Evolutionary conservation across 2,113 vertebrate species (phyloP), one percentile per base, ranked within the genome.

Genomic region (Brevimyrus niger): DNA sequence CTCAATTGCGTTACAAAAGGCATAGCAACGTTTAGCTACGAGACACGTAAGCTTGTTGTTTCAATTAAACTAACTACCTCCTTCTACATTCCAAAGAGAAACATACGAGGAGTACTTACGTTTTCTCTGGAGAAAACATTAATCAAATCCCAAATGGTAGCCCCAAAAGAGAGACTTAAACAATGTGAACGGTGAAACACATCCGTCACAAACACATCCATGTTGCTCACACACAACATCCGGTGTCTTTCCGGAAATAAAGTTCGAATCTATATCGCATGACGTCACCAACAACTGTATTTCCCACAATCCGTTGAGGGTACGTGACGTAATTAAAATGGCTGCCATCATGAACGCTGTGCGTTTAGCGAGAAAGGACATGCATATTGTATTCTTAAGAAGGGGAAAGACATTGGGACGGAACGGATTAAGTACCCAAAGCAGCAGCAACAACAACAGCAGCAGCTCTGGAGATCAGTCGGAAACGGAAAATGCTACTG

Each of bases 171-270:
- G 15, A 96, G 91, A 4, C 23, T 65, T 1, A 84, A 11, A 42
- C 17, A 55, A 7, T 2, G 55, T 50, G 91, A 89, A 0, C 92
- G 90, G 7, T 53, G 44, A 21, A 9, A 44, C 5, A 93, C 89
- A 17, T 90, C 84, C 1, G 47, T 50, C 0, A 96, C 93, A n/a
- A 90, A 94, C 23, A 96, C 93, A 58, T 95, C 94, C 95, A 95
- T 96, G 86, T 91, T 91, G 80, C 48, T 90, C 65, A 86, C 31
- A 27, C 7, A 9, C 44, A 50, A 38, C 35, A 46, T 27, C 31
- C 50, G 19, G 31, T 55, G 1, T 17, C 21, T n/a, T 55, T 2
- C 61, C 88, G 87, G 61, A 73, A 88, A 65, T 23, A 58, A n/a
- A 10, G 27, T 13, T 46, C 42, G 80, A 6, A 23, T 0, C 38